Conservation (phyloP, 2,888 invertebrate genomes). For the Anagyrus pseudococci region DNA sequence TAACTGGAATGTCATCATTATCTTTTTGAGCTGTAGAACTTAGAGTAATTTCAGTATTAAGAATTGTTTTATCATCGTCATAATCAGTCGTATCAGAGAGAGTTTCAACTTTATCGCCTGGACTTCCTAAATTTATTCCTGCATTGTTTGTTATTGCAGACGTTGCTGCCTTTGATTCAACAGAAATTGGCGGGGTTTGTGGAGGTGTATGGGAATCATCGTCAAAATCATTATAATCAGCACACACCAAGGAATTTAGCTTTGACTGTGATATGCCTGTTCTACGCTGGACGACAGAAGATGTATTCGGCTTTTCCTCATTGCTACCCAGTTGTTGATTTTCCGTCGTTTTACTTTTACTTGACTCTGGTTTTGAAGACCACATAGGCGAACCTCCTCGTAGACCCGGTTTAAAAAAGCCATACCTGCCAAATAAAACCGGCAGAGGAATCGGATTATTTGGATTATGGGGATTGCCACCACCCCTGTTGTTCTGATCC, state of each 20-base stretch:
- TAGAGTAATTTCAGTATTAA: conserved; percentile 67
- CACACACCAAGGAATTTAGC: conserved; percentile 65
- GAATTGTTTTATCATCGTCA: conserved; percentile 67
- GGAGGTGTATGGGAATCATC: conserved; percentile 68
- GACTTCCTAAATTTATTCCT: conserved; percentile 53
- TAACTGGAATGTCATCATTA: conserved; percentile 67
- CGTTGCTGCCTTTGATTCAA: conserved; percentile 45
- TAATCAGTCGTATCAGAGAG: conserved; percentile 67
- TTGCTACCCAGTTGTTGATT: conserved; percentile 57
- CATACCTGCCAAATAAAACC: conserved; percentile 67
- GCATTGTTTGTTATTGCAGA: conserved; percentile 46
- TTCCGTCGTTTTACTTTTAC: conserved; percentile 57
- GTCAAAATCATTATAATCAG: conserved; percentile 69
- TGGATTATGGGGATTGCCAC: conserved; percentile 66
- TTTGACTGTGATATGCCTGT: conserved; percentile 60
- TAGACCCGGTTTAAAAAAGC: conserved; percentile 69
- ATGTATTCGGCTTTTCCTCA: conserved; percentile 63
- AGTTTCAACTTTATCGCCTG: conserved; percentile 62
- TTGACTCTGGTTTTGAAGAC: conserved; percentile 63
- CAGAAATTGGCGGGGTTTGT: conserved; percentile 62
- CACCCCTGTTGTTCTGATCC: conserved; percentile 60
- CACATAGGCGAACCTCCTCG: conserved; percentile 75
- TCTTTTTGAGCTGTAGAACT: conserved; percentile 67
- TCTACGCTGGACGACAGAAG: conserved; percentile 57
- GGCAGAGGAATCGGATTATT: conserved; percentile 69